Evolutionary conservation across 2,888 invertebrate species (phyloP), one percentile per base, ranked within the genome.

Genomic region (Xanthia togata): DNA sequence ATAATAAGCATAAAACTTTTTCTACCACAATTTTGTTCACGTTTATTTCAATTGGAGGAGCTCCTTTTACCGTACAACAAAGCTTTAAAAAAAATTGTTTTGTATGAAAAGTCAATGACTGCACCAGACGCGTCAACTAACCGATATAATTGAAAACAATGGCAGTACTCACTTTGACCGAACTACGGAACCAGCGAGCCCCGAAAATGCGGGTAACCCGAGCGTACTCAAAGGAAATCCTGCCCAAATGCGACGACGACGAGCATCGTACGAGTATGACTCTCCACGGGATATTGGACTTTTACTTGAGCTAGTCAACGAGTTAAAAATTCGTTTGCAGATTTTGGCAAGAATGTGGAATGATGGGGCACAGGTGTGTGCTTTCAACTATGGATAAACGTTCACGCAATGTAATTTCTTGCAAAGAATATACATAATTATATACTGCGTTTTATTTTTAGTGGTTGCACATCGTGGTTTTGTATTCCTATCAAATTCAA

Each of bases 201-300:
- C 35, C 70, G 65, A 72, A 73, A 53, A 83, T 86, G 69, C 67
- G 73, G 64, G 70, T 72, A 70, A 83, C 71, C 72, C 69, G 57
- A 79, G 76, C 76, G 41, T 67, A 50, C 23, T 84, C 86, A 83
- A 84, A 86, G 86, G 84, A 83, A 86, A 79, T 67, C 70, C 84
- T 65, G 38, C 67, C 63, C 59, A 79, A 76, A 78, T 82, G 71
- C 73, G 38, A 73, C 70, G 44, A 71, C 71, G 53, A 71, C 65
- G 44, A 71, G 41, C 73, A 64, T 62, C 85, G 55, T 73, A 67
- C 60, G 73, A 76, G 55, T 73, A 67, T 63, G 73, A 76, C 68
- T 81, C 71, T 73, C 68, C 5, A 81, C 70, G 31, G 68, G 60
- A 73, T 62, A 81, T 83, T 85, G 64, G 38, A 74, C 57, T 85